Percentiles rank a stretch among this genome's conserved stretches.
phyloP scores from a whole-genome alignment of 2,113 vertebrate genomes.

The Colossoma macropomum region DNA sequence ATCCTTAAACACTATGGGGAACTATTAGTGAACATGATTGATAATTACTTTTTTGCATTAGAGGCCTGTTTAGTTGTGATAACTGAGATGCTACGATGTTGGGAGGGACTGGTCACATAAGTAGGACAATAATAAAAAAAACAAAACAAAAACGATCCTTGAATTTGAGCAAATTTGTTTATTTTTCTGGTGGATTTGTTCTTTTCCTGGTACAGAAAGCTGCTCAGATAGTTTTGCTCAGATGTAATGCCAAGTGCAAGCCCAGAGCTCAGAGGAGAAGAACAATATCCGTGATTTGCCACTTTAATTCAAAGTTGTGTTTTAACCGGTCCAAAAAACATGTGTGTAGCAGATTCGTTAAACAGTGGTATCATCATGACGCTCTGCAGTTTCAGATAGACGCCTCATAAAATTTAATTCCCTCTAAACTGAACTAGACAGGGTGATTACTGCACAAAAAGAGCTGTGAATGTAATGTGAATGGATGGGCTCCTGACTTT shows the following conservation, averaged over 20 bases:
- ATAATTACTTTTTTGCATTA: conserved; percentile 21
- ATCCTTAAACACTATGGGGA: not conserved
- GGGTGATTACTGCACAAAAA: not conserved
- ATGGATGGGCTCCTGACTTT: conserved; percentile 19
- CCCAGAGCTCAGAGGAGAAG: not conserved
- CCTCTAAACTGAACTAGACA: conserved; percentile 16
- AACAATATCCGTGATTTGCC: not conserved
- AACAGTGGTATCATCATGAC: not conserved
- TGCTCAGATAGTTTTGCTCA: conserved; percentile 28
- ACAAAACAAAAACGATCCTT: not conserved
- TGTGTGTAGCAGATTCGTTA: not conserved
- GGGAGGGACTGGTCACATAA: not conserved
- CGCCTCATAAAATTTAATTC: not conserved
- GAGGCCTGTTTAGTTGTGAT: not conserved
- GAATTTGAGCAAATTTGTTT: conserved; percentile 19
- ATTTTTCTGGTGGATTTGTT: conserved; percentile 16
- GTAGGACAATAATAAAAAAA: not conserved
- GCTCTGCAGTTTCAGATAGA: not conserved
- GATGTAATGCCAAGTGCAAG: conserved; percentile 46
- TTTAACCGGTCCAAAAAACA: conserved; percentile 35
- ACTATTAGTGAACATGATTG: not conserved
- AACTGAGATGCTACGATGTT: conserved; percentile 33
- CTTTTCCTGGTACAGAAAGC: conserved; percentile 15
- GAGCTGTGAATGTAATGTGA: conserved; percentile 11
- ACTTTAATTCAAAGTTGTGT: conserved; percentile 17